Conservation (phyloP, 2,113 vertebrate species). For the Corydoras sp. region DNA sequence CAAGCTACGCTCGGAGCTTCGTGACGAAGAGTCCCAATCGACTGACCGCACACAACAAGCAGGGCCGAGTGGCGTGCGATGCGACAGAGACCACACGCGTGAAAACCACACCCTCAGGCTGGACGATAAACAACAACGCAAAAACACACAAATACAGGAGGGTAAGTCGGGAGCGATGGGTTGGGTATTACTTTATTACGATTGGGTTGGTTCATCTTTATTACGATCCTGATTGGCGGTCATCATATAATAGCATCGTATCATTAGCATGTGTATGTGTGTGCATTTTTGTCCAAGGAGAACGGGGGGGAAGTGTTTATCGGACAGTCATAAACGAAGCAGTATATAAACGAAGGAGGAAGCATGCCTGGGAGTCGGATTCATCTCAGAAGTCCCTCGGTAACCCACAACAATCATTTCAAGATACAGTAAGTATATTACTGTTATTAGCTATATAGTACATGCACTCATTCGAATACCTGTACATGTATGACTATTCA, state of each 20-base stretch:
- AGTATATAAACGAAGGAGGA: neutral
- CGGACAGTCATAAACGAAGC: neutral
- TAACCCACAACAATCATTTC: neutral
- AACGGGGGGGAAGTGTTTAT: neutral
- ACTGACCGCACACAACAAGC: neutral
- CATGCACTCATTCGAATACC: neutral
- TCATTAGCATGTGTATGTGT: neutral
- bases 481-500: too few relatives aligned
- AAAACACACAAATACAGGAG: constrained; percentile 23
- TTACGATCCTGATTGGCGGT: neutral
- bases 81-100: constrained; percentile 2
- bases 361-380: neutral
- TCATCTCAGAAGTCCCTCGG: constrained; percentile 3
- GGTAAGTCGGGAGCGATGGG: constrained; percentile 35
- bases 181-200: neutral
- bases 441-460: neutral
- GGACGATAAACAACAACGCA: neutral
- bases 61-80: constrained; percentile 7
- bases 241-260: neutral
- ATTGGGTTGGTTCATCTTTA: neutral
- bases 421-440: constrained; percentile 16
- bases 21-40: neutral
- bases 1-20: constrained; percentile 20
- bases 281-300: neutral
- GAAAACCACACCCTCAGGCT: neutral